phyloP scores from a whole-genome alignment of 2,113 vertebrate species.

The Rhinoderma darwinii region DNA sequence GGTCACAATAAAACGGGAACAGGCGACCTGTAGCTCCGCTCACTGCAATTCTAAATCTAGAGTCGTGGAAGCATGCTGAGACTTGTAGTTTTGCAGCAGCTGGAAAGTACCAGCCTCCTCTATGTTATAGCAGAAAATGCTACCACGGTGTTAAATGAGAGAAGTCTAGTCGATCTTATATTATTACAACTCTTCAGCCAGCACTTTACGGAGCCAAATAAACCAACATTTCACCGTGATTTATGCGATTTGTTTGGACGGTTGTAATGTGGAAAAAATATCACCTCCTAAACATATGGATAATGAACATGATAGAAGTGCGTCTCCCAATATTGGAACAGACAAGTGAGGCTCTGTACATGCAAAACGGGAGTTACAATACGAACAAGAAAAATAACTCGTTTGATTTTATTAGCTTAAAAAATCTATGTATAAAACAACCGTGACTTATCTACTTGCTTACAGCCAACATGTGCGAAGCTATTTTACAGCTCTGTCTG shows the following conservation, averaged over 20 bases:
- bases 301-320: conserved; percentile 40
- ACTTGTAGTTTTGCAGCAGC: background rate
- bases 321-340: conserved; percentile 8
- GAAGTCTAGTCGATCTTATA: background rate
- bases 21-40: background rate
- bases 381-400: background rate
- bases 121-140: background rate
- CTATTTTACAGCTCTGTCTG: conserved; percentile 36
- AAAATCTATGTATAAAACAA: conserved; percentile 26
- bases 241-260: conserved; percentile 29
- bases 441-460: conserved; percentile 31
- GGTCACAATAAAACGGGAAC: background rate
- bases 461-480: conserved; percentile 13
- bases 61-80: background rate
- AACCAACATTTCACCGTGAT: conserved; percentile 44
- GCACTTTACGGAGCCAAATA: conserved; percentile 29
- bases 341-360: conserved; percentile 1
- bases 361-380: conserved; percentile 26
- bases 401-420: conserved; percentile 17
- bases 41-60: background rate
- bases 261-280: conserved; percentile 40
- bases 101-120: background rate
- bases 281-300: conserved; percentile 38
- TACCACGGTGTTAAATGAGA: background rate
- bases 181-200: conserved; percentile 20